These are phyloP conservation scores for Habroteleia sp. DNA, from an alignment of 2,888 invertebrate species.

Conservation along the genomic window DNA sequence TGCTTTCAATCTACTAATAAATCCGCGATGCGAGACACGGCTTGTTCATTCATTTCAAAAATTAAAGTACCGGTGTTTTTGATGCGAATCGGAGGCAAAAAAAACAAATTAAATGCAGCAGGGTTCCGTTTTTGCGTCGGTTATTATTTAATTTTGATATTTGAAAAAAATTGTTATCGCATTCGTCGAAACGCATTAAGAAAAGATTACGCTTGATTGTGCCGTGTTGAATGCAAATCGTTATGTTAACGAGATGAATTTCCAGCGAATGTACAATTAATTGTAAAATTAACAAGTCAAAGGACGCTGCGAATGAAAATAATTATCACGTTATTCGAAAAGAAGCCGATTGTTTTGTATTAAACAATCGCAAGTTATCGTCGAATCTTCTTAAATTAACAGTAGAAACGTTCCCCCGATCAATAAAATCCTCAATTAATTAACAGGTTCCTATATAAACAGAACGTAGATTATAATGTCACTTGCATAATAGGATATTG, in stretches of 20 bases:
- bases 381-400: conserved; percentile 41
- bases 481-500: conserved; percentile 20
- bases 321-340: conserved; percentile 13
- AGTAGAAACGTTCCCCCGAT: conserved; percentile 17
- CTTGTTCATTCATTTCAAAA: conserved; percentile 28
- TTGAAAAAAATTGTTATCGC: too few species aligned
- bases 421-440: conserved; percentile 47
- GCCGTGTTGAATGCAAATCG: conserved; percentile 24
- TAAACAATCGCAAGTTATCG: conserved; percentile 30
- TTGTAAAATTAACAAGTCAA: conserved; percentile 34
- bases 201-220: conserved; percentile 13
- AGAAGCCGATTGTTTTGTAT: conserved; percentile 33
- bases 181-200: too few species aligned
- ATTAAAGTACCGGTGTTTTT: conserved; percentile 20
- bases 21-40: conserved; percentile 24
- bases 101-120: background rate
- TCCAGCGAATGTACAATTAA: conserved; percentile 25
- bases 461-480: conserved; percentile 15
- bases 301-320: conserved; percentile 11
- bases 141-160: conserved; percentile 1
- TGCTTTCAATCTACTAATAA: conserved; percentile 39
- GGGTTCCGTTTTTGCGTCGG: background rate
- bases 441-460: conserved; percentile 25
- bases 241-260: conserved; percentile 34
- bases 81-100: background rate